Evolutionary conservation across 1,140 invertebrate genomes (phyloP), one percentile per base, ranked within the genome.

Genomic region (Gerris buenoi): DNA sequence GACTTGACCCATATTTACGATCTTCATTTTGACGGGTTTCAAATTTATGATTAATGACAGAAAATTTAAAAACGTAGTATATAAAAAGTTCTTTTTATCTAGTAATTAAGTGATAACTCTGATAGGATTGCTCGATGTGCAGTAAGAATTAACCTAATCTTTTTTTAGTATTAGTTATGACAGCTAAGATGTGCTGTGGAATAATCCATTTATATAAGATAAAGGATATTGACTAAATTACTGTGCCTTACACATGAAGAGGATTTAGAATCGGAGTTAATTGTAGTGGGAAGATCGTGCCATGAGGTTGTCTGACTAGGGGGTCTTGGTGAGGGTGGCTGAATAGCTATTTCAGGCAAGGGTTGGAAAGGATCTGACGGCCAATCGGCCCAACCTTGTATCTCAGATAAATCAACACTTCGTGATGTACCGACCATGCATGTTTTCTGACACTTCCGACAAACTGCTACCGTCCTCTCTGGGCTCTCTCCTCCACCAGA

Each of bases 361-460:
- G 80, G 80, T 1, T 78, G 77, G 69, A 81, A 81, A 10, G 80
- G 80, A 68, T 81, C 80, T 14, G 77, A 74, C 1, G 72, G 67
- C 56, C 27, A 1, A 68, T 25, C 58, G 28, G 65, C 33, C 67
- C 58, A 27, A 61, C 60, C 66, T 59, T 66, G 29, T 28, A 28
- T 68, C 57, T 64, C 27, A 25, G 23, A 18, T n/a, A 61, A 57
- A 67, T 68, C 15, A 15, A 29, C 26, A 28, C 65, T 25, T 18
- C 60, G 27, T 66, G 23, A 26, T 22, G 25, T 26, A 22, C 18
- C 22, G 25, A 27, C 78, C 73, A 84, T 78, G 76, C 86, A 88
- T 71, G 85, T 86, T 77, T 85, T 86, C 72, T 87, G 86, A 74
- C 86, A 88, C 72, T 87, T 84, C 68, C 84, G 81, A 76, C 86